Conservation (phyloP, 2,888 invertebrate species). For the Stegana nigrithorax region DNA sequence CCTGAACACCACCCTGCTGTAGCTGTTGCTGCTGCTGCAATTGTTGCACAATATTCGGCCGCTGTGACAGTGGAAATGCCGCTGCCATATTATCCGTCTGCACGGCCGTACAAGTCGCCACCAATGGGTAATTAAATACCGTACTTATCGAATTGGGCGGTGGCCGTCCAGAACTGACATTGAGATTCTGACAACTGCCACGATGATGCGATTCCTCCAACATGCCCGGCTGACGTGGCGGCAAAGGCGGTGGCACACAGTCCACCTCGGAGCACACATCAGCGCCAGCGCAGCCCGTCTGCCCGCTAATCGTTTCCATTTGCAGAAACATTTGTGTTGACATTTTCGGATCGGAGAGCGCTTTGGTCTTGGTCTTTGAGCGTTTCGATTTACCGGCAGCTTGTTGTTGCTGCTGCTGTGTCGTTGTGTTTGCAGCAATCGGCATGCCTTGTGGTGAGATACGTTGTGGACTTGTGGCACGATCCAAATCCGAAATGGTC, state of each 20-base stretch:
- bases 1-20: constrained; percentile 37
- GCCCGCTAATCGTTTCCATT: constrained; percentile 59
- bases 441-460: constrained; percentile 36
- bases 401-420: constrained; percentile 14
- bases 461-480: constrained; percentile 53
- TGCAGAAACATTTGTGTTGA: constrained; percentile 68
- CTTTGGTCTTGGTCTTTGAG: constrained; percentile 67
- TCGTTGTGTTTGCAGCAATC: constrained; percentile 10
- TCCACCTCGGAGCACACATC: constrained; percentile 42
- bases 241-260: constrained; percentile 72
- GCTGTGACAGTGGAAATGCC: constrained; percentile 67
- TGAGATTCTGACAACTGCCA: constrained; percentile 59
- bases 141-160: constrained; percentile 67
- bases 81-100: constrained; percentile 67
- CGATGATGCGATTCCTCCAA: constrained; percentile 58
- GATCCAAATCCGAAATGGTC: constrained; percentile 67
- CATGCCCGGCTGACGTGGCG: constrained; percentile 72
- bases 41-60: constrained; percentile 68
- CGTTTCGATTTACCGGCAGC: constrained; percentile 45
- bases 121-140: constrained; percentile 67
- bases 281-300: constrained; percentile 32
- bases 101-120: constrained; percentile 68
- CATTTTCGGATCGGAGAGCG: constrained; percentile 69
- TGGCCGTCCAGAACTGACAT: constrained; percentile 43
- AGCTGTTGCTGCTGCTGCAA: constrained; percentile 67